phyloP scores from a whole-genome alignment of 2,888 invertebrate species.

The Stenotaenia linearis region DNA sequence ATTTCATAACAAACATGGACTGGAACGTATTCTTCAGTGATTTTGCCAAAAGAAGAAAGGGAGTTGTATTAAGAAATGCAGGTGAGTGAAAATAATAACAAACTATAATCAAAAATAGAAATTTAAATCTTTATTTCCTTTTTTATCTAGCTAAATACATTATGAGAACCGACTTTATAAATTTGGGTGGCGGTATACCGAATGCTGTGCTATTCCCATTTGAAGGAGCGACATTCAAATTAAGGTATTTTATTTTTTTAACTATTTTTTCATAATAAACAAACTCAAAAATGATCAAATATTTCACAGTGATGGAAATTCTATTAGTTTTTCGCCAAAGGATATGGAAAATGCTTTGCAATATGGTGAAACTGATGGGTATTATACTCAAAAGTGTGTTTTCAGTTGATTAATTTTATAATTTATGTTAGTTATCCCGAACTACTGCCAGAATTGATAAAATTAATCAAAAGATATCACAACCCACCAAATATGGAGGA shows the following conservation, averaged over 20 bases:
- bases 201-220: not conserved
- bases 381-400: not conserved
- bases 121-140: too few relatives aligned
- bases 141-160: not conserved
- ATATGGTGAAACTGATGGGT: not conserved
- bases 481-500: not conserved
- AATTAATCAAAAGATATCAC: not conserved
- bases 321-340: not conserved
- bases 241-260: not conserved
- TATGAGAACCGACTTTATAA: not conserved
- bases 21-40: not conserved
- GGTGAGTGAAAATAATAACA: too few relatives aligned
- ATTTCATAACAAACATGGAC: not conserved
- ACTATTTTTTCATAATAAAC: too few relatives aligned
- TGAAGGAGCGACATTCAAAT: not conserved
- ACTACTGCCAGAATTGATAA: not conserved
- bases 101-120: not conserved
- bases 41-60: not conserved
- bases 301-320: not conserved
- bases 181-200: not conserved
- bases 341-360: not conserved
- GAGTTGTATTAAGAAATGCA: not conserved
- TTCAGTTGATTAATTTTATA: not conserved
- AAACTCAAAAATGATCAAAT: too few relatives aligned
- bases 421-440: too few relatives aligned